A percentile compares a stretch with the other conserved stretches of the same genome.
These are phyloP conservation scores for Sebastiscus albofasciatus DNA, from an alignment of 2,797 vertebrate genomes.

Conservation along the genomic window DNA sequence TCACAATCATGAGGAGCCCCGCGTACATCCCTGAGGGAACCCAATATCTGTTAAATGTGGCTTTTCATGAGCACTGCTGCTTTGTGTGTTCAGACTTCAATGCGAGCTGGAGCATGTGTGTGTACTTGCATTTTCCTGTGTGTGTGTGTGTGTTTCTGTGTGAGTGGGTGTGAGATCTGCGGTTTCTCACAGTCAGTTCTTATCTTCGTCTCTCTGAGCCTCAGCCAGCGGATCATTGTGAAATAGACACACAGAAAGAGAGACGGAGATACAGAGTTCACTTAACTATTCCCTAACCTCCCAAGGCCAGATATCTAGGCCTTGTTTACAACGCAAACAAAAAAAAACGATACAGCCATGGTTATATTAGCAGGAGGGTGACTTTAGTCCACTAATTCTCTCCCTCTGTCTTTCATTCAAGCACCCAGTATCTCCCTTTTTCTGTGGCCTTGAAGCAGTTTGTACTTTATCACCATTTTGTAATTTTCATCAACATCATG, in stretches of 20 bases:
- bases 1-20: conserved; percentile 29
- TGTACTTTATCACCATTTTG: conserved; percentile 18
- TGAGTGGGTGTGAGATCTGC: conserved; percentile 80
- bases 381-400: conserved; percentile 28
- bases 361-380: conserved; percentile 35
- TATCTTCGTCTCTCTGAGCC: conserved; percentile 75
- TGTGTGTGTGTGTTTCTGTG: background rate
- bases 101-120: background rate
- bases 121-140: conserved; percentile 1
- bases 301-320: conserved; percentile 67
- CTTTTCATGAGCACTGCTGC: background rate
- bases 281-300: conserved; percentile 71
- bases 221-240: conserved; percentile 76
- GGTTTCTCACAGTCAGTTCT: conserved; percentile 80
- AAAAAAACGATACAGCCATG: conserved; percentile 53
- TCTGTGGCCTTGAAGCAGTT: conserved; percentile 1
- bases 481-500: conserved; percentile 13
- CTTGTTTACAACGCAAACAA: conserved; percentile 76
- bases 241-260: conserved; percentile 52
- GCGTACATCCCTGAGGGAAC: conserved; percentile 31
- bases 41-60: conserved; percentile 23
- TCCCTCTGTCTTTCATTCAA: background rate
- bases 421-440: background rate
- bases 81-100: conserved; percentile 19
- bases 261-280: conserved; percentile 60